A percentile compares a stretch with the other conserved stretches of the same genome.
Conservation (phyloP, 2,797 vertebrate genomes). For the Alca torda region DNA sequence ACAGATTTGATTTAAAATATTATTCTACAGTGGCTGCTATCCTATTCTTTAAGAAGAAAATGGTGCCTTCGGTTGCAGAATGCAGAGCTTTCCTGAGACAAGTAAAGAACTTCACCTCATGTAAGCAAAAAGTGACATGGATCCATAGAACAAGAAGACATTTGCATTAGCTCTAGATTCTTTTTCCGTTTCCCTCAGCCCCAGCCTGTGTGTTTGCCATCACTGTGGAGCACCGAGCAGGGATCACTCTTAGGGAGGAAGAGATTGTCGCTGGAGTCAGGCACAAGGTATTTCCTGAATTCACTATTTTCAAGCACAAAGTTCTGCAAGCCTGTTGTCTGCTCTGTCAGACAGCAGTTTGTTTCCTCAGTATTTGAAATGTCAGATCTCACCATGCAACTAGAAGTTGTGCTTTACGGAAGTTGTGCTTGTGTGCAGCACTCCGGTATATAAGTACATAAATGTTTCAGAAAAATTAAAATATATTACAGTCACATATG, state of each 20-base stretch:
- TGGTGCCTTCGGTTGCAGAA: background rate
- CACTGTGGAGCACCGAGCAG: background rate
- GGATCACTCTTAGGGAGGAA: conserved; percentile 5
- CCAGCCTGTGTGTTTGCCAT: background rate
- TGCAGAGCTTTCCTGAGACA: background rate
- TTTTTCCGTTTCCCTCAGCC: background rate
- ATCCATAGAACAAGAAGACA: background rate
- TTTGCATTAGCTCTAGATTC: background rate
- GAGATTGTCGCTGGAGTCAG: conserved; percentile 24
- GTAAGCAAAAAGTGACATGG: background rate
- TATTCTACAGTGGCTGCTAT: background rate
- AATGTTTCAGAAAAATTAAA: conserved; percentile 10
- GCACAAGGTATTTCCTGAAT: conserved; percentile 60
- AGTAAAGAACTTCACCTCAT: background rate
- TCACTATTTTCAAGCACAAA: conserved; percentile 43
- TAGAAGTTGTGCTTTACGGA: background rate
- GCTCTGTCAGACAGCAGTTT: background rate
- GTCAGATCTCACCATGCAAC: background rate
- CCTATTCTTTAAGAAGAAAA: background rate
- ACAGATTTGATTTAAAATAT: background rate
- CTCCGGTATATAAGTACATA: background rate
- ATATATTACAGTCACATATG: background rate
- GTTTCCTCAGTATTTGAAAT: conserved; percentile 10
- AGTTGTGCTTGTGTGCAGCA: background rate
- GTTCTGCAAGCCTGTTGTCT: conserved; percentile 29